Evolutionary conservation across 2,888 invertebrate species (phyloP), one percentile per base, ranked within the genome.

Genomic region (Polyommatus iphigenia): DNA sequence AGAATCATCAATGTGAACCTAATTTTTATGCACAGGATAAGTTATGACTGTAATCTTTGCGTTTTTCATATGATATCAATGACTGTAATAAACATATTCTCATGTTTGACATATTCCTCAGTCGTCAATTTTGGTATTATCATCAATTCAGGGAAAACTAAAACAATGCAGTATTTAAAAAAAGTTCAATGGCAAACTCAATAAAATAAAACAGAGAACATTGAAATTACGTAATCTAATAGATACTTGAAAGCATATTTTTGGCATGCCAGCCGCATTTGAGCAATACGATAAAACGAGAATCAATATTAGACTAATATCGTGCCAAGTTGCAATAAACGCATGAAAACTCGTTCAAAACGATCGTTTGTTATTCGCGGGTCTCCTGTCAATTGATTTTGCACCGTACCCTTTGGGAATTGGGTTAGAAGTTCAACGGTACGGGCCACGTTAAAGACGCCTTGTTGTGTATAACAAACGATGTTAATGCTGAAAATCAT

Each of bases 251-350:
- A 77, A 50, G 20, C 62, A 77, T 67, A 67, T 29, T 77, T 77
- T 77, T 46, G 67, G 62, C 59, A 67, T 41, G 24, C 41, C 67
- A 77, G 76, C 77, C 78, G 79, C 78, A 80, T 76, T 76, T 76
- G 29, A 88, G 86, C 84, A 87, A 84, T 86, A 85, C 84, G 87
- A 90, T 91, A 90, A 87, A 90, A 85, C 83, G 46, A 76, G 85
- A 88, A 89, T 89, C 90, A 90, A 91, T 90, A 89, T 85, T 86
- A 84, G 87, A 88, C 88, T 89, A 86, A 85, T 89, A 88, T 87
- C 90, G 89, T 91, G 91, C 89, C 88, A 90, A 89, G 87, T 85
- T 85, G 87, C 89, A 91, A 91, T 91, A 91, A 92, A 89, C 88
- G 89, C 85, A 90, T 88, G 90, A 91, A 91, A 90, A 89, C 89